A percentile compares a stretch with the other conserved stretches of the same genome.
phyloP scores from a whole-genome alignment of 2,888 invertebrate genomes.

The Aphodius granarius region DNA sequence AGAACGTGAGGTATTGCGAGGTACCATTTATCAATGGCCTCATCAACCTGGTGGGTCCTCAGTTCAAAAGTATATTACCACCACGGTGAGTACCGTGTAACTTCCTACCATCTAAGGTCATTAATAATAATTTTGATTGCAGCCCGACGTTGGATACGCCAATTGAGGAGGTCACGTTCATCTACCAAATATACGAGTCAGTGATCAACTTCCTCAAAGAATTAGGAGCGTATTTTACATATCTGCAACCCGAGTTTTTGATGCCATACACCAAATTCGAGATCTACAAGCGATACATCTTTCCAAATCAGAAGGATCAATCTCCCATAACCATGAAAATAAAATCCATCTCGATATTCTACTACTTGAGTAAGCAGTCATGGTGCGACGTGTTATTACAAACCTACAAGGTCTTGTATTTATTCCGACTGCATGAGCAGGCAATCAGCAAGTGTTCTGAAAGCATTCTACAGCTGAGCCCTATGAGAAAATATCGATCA shows the following conservation, averaged over 20 bases:
- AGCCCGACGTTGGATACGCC: background rate
- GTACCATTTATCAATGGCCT: background rate
- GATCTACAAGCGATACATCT: conserved; percentile 32
- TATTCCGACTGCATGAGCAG: background rate
- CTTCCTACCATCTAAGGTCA: too few relatives aligned
- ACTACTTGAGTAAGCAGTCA: background rate
- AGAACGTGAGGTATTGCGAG: background rate
- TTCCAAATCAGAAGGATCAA: background rate
- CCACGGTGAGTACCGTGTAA: background rate
- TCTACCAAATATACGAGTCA: conserved; percentile 44
- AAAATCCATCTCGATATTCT: background rate
- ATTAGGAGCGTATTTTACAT: conserved; percentile 49
- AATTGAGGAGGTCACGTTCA: background rate
- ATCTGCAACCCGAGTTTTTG: conserved; percentile 51
- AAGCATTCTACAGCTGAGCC: background rate
- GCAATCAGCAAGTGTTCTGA: background rate
- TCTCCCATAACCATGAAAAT: background rate
- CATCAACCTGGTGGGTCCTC: background rate
- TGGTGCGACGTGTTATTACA: conserved; percentile 7
- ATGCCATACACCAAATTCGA: conserved; percentile 43
- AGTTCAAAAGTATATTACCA: background rate
- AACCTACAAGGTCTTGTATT: background rate
- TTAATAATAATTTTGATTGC: background rate
- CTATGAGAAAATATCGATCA: background rate
- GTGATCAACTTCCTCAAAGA: conserved; percentile 46